A percentile compares a stretch with the other conserved stretches of the same genome.
Conservation (phyloP, 2,888 invertebrate genomes). For the Lycocerus yunnanus region DNA sequence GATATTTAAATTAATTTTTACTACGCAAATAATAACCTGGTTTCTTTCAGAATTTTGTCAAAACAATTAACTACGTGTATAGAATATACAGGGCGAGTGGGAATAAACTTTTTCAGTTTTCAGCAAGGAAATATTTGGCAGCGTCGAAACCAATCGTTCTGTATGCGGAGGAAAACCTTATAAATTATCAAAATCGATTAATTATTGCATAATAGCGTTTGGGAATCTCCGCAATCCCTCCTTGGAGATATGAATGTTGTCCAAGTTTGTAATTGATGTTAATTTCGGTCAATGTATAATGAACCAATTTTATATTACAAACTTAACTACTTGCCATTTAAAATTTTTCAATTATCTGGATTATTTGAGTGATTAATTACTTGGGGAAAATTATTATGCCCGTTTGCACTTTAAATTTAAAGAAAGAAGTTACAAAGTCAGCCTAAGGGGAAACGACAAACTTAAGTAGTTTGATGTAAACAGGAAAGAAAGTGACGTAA, state of each 20-base stretch:
- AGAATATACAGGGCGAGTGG: no score
- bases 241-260: background rate
- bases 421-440: no score
- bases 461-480: no score
- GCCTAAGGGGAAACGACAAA: no score
- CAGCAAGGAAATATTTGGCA: no score
- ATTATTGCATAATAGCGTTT: background rate
- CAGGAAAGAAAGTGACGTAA: no score
- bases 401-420: no score
- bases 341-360: background rate
- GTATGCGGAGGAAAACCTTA: background rate
- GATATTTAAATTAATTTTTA: background rate
- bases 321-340: background rate
- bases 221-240: background rate
- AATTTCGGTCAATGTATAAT: background rate
- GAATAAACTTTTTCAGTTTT: no score
- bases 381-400: no score
- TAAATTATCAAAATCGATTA: background rate
- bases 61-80: background rate
- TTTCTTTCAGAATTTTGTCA: background rate
- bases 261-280: background rate
- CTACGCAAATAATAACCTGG: background rate
- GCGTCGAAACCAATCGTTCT: background rate
- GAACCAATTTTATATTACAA: background rate
- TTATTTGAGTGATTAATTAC: no score